Evolutionary conservation across 2,888 invertebrate species (phyloP).

Genomic region (Syrista parreyssii): DNA sequence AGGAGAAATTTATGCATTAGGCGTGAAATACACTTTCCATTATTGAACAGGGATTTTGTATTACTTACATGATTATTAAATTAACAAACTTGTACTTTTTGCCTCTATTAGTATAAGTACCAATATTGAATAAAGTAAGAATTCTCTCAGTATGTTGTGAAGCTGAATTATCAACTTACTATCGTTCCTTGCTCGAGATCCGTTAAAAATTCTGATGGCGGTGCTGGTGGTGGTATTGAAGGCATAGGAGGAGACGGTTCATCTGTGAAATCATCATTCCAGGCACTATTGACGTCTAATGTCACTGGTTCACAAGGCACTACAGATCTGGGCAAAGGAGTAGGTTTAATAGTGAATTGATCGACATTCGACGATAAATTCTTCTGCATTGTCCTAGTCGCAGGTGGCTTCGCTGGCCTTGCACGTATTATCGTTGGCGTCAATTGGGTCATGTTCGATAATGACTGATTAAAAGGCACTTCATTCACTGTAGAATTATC

Average conservation of each 20-base stretch:
- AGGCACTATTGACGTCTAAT: constrained; percentile 23
- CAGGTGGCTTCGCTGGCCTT: constrained; percentile 72
- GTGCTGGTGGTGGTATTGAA: constrained; percentile 80
- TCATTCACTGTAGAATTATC: constrained; percentile 19
- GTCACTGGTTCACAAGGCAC: constrained; percentile 29
- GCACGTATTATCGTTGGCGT: constrained; percentile 83
- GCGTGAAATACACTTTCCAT: neutral
- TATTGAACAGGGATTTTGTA: neutral
- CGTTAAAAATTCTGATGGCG: constrained; percentile 68
- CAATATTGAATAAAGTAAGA: neutral
- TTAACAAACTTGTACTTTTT: neutral
- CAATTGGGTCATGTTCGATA: constrained; percentile 39
- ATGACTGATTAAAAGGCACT: constrained; percentile 28
- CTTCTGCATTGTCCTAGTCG: constrained; percentile 65
- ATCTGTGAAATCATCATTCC: constrained; percentile 27
- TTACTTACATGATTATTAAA: neutral
- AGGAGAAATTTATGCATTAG: neutral
- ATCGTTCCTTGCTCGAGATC: constrained; percentile 43
- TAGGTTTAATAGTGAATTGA: constrained; percentile 11
- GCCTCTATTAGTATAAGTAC: neutral
- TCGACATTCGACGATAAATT: constrained; percentile 29
- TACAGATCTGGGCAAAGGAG: constrained; percentile 14
- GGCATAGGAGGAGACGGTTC: constrained; percentile 83
- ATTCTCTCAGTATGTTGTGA: neutral
- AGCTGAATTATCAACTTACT: constrained; percentile 32